A percentile compares a stretch with the other conserved stretches of the same genome.
Evolutionary conservation across 2,113 vertebrate species (phyloP).

Genomic region (Seriola aureovittata): DNA sequence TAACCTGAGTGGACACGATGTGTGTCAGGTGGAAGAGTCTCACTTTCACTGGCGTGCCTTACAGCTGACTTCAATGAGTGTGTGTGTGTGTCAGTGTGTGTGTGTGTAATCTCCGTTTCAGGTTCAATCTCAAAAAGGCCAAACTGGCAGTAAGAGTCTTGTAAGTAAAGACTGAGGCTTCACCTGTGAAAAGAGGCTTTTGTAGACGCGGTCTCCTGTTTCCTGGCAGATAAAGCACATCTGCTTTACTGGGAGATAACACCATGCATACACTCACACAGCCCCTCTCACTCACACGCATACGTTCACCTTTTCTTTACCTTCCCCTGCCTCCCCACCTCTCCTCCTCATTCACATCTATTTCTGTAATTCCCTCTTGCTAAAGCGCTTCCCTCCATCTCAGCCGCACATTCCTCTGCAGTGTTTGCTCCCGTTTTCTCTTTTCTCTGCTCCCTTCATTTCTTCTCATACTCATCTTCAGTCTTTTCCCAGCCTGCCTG

Average conservation of each 20-base stretch:
- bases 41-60: neutral
- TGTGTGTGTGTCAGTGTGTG: slow-evolving; percentile 1
- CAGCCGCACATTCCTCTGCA: slow-evolving; percentile 5
- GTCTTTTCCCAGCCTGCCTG: slow-evolving; percentile 16
- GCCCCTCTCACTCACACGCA: slow-evolving; percentile 40
- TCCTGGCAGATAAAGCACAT: slow-evolving; percentile 76
- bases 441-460: neutral
- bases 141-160: slow-evolving; percentile 68
- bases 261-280: slow-evolving; percentile 46
- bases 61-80: neutral
- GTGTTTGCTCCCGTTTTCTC: slow-evolving; percentile 7
- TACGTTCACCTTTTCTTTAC: slow-evolving; percentile 52
- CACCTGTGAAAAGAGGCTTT: slow-evolving; percentile 76
- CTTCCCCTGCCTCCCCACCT: slow-evolving; percentile 26
- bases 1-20: slow-evolving; percentile 15
- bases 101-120: slow-evolving; percentile 63
- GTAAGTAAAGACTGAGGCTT: slow-evolving; percentile 68
- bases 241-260: slow-evolving; percentile 67
- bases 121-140: slow-evolving; percentile 64
- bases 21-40: slow-evolving; percentile 19
- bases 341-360: slow-evolving; percentile 61
- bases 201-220: slow-evolving; percentile 66
- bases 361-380: slow-evolving; percentile 66
- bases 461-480: slow-evolving; percentile 30
- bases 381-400: slow-evolving; percentile 28